phyloP scores from a whole-genome alignment of 2,797 vertebrate genomes.

The Sebastes nivosus region DNA sequence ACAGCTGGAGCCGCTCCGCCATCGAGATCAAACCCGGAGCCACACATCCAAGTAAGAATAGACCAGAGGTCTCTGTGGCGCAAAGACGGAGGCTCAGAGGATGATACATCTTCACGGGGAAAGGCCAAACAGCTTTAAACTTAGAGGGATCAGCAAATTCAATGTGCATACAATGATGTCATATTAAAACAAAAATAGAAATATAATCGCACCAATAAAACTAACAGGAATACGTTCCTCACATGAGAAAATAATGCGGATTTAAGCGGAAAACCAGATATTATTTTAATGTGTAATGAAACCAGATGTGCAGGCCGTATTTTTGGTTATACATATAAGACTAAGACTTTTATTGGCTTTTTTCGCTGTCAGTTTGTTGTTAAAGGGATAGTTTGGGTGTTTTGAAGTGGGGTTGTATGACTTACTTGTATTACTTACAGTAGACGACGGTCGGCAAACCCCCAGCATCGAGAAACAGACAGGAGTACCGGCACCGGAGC shows the following conservation, averaged over 20 bases:
- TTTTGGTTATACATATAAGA: neutral
- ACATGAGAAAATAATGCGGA: conserved; percentile 13
- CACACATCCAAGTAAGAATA: conserved; percentile 80
- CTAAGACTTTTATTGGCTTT: neutral
- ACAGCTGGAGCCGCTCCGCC: conserved; percentile 83
- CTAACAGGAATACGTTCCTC: conserved; percentile 14
- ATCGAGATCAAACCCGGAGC: conserved; percentile 84
- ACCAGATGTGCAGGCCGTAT: conserved; percentile 24
- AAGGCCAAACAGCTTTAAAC: conserved; percentile 19
- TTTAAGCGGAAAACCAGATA: conserved; percentile 39
- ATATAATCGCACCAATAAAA: conserved; percentile 38
- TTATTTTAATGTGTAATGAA: conserved; percentile 32
- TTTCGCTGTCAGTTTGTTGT: neutral
- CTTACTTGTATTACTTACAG: no score
- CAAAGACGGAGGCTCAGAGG: neutral
- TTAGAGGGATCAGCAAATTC: conserved; percentile 17
- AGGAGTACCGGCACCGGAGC: no score
- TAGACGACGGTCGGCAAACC: no score
- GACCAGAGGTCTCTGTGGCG: neutral
- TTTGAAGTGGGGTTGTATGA: no score
- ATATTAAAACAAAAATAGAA: conserved; percentile 43
- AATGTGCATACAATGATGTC: conserved; percentile 10
- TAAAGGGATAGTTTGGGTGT: no score
- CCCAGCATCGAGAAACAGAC: no score
- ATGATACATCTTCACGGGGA: conserved; percentile 10